phyloP scores from a whole-genome alignment of 2,888 invertebrate genomes.

The Hetaerina titia region DNA sequence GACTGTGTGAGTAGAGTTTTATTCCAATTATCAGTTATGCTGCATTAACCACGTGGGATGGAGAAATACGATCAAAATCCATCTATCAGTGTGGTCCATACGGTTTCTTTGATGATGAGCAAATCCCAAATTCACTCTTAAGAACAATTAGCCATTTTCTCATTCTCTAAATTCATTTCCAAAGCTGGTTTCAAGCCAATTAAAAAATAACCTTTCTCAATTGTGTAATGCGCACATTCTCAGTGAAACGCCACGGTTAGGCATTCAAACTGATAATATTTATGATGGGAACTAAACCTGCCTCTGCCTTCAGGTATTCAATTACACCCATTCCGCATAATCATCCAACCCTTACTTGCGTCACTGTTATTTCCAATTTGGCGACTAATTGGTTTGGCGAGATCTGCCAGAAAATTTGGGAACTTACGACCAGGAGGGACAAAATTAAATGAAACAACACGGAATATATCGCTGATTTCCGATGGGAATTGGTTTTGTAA shows the following conservation, averaged over 20 bases:
- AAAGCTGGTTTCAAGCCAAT: too few relatives aligned
- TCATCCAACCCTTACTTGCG: not conserved
- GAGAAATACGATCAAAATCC: too few relatives aligned
- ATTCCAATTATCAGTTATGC: too few relatives aligned
- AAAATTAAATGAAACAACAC: not conserved
- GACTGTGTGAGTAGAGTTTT: too few relatives aligned
- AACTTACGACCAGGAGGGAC: not conserved
- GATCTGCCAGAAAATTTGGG: not conserved
- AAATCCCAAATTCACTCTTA: too few relatives aligned
- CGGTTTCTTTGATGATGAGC: too few relatives aligned
- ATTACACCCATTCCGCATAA: not conserved
- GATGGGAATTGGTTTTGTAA: not conserved
- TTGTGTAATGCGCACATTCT: not conserved
- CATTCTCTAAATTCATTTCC: too few relatives aligned
- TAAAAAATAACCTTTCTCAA: too few relatives aligned
- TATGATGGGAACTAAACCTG: not conserved
- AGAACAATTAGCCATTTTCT: too few relatives aligned
- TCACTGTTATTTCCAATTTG: not conserved
- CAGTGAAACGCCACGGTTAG: not conserved
- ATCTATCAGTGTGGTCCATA: too few relatives aligned
- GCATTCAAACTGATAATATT: not conserved
- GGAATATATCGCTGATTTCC: not conserved
- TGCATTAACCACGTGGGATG: too few relatives aligned
- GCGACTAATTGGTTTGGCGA: not conserved
- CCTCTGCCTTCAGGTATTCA: not conserved